Evolutionary conservation across 2,888 invertebrate genomes (phyloP).

Genomic region (Catocala nupta): DNA sequence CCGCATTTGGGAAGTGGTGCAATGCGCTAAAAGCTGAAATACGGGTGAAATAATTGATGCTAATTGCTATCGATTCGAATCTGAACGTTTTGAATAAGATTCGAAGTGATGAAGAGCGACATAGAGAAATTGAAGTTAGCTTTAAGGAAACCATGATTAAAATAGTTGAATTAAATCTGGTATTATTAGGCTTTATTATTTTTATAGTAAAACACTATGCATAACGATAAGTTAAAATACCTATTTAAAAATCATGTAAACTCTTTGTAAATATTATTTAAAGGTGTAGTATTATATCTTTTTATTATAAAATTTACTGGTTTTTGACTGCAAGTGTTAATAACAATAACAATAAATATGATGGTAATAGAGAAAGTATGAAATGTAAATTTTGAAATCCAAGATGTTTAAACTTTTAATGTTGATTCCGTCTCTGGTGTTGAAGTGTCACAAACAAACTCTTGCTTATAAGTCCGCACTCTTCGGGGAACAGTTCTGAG

Average conservation of each 20-base stretch:
- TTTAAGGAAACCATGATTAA: background rate
- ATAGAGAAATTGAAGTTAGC: background rate
- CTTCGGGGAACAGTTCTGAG: conserved; percentile 14
- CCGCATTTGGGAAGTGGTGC: conserved; percentile 12
- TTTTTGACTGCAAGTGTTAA: too few relatives aligned
- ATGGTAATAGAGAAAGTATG: too few relatives aligned
- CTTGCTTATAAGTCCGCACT: conserved; percentile 22
- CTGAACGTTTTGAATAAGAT: conserved; percentile 1
- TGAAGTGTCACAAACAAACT: conserved; percentile 37
- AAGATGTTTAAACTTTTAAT: background rate
- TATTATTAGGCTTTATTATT: too few relatives aligned
- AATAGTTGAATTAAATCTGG: too few relatives aligned
- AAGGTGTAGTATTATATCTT: too few relatives aligned
- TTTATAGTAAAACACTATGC: too few relatives aligned
- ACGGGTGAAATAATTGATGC: conserved; percentile 10
- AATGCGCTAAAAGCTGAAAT: conserved; percentile 5
- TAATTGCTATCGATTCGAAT: conserved; percentile 9
- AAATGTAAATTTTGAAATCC: background rate
- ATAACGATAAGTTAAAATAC: too few relatives aligned
- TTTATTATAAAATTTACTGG: too few relatives aligned
- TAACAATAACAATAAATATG: too few relatives aligned
- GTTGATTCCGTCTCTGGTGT: conserved; percentile 13
- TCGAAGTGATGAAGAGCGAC: background rate
- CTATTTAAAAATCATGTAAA: too few relatives aligned
- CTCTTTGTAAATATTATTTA: too few relatives aligned